A percentile compares a stretch with the other conserved stretches of the same genome.
Evolutionary conservation across 2,888 invertebrate genomes (phyloP).

Genomic region (Teinopalpus imperialis): DNA sequence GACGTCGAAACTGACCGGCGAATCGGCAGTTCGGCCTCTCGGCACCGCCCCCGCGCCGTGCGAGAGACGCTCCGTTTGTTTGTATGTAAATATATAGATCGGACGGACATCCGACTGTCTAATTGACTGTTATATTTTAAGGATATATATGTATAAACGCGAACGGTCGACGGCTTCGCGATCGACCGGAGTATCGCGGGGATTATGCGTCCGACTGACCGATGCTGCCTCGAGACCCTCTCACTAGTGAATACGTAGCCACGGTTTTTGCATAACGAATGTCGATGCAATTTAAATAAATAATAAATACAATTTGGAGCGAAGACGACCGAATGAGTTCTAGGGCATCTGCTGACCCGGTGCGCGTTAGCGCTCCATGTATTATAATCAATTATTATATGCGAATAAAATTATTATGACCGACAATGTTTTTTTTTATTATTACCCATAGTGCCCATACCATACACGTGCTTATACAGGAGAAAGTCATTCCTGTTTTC

Average conservation of each 20-base stretch:
- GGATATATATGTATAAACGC: constrained; percentile 68
- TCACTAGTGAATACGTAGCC: constrained; percentile 80
- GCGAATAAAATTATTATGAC: constrained; percentile 81
- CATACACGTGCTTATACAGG: too few species aligned
- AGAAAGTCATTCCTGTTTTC: too few species aligned
- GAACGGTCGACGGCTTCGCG: constrained; percentile 62
- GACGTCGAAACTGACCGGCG: constrained; percentile 35
- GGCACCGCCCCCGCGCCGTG: constrained; percentile 30
- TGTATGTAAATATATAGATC: constrained; percentile 73
- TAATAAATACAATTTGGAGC: constrained; percentile 75
- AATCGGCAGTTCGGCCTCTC: constrained; percentile 39
- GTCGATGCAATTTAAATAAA: constrained; percentile 76
- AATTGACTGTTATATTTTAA: constrained; percentile 72
- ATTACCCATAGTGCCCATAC: too few species aligned
- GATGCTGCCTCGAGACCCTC: constrained; percentile 75
- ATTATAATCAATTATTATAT: constrained; percentile 82
- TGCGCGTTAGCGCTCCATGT: constrained; percentile 68
- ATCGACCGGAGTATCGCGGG: constrained; percentile 51
- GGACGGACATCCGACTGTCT: constrained; percentile 67
- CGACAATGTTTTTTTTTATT: constrained; percentile 42
- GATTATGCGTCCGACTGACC: constrained; percentile 56
- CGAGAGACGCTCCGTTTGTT: constrained; percentile 57
- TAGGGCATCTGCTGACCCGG: constrained; percentile 51
- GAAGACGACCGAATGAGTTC: constrained; percentile 48
- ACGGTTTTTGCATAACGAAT: constrained; percentile 66